These are phyloP conservation scores for Neofelis nebulosa DNA, from an alignment of 2,113 vertebrate genomes.

Conservation along the genomic window DNA sequence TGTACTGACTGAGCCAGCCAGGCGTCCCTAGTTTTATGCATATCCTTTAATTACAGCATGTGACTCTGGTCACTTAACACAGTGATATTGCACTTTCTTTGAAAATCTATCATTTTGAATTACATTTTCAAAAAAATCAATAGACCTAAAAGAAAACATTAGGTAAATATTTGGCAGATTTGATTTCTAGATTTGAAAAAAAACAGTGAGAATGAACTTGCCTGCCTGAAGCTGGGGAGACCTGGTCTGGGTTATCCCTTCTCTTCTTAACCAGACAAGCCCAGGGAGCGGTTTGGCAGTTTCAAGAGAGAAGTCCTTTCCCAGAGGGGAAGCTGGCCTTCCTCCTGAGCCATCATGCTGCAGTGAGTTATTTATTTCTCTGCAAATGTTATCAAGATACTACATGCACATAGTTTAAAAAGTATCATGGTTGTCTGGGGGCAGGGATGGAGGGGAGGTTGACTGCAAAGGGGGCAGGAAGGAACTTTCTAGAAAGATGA, in stretches of 20 bases:
- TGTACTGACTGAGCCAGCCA: background rate
- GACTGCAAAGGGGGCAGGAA: background rate
- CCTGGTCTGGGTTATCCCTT: background rate
- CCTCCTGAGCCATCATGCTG: background rate
- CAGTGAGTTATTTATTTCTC: background rate
- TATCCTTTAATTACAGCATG: background rate
- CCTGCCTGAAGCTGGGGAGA: background rate
- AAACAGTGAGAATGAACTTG: background rate
- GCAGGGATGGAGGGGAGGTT: background rate
- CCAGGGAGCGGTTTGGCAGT: background rate
- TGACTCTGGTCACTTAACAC: background rate
- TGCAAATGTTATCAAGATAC: slow-evolving; percentile 36
- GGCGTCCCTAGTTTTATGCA: background rate
- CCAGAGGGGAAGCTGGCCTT: slow-evolving; percentile 38
- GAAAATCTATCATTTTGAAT: background rate
- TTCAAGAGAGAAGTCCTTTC: background rate
- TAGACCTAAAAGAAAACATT: background rate
- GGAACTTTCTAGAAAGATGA: slow-evolving; percentile 20
- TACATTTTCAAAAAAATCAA: background rate
- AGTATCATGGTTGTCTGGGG: background rate
- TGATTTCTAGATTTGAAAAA: background rate
- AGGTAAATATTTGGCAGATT: background rate
- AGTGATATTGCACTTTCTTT: background rate
- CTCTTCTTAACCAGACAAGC: background rate
- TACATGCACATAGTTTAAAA: background rate